Base-by-base conservation (phyloP, 2,113 vertebrate genomes). In the Albula glossodonta region DNA sequence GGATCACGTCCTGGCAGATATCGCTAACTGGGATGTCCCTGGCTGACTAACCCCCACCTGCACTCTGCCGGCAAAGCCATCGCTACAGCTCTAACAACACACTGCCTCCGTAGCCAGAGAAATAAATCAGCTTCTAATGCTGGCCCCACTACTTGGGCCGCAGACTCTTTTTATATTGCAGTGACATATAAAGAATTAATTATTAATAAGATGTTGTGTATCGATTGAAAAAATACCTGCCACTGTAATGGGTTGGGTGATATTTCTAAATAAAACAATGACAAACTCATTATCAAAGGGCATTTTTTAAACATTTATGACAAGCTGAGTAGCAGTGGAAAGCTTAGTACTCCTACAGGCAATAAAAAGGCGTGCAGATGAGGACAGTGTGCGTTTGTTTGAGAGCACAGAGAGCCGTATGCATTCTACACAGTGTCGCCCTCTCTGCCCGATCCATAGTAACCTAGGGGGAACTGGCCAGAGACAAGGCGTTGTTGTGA, bases 301-400 rank as follows among this genome's bases (percentile, higher is more conserved):
- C 94, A 95, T 92, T 94, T 94, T 94, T 95, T 91, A 96, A 95
- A 96, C 94, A 96, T 96, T 94, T 92, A 96, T 95, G 93, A 93
- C 92, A 49, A 91, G 90, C 86, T 86, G 90, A 93, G 92, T 90
- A 90, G 91, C 92, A 90, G 84, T 89, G 90, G 90, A 89, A 41
- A 90, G 91, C 91, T 89, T 66, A 88, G 89, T 91, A 87, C 90
- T 93, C 89, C 66, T 84, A 84, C 85, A 88, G 91, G 90, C 91
- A 89, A 91, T 93, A 93, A 93, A 31, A 93, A 50, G 60, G 60
- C 49, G n/a, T 52, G 89, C 86, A 79, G 86, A 93, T 91, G 92
- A 92, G 92, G 87, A 93, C 88, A 89, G 80, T 86, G 77, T 52
- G 85, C 88, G 90, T 93, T 93, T 92, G 88, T 86, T 89, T 87